phyloP scores from a whole-genome alignment of 1,140 invertebrate genomes.

The Bombus huntii region DNA sequence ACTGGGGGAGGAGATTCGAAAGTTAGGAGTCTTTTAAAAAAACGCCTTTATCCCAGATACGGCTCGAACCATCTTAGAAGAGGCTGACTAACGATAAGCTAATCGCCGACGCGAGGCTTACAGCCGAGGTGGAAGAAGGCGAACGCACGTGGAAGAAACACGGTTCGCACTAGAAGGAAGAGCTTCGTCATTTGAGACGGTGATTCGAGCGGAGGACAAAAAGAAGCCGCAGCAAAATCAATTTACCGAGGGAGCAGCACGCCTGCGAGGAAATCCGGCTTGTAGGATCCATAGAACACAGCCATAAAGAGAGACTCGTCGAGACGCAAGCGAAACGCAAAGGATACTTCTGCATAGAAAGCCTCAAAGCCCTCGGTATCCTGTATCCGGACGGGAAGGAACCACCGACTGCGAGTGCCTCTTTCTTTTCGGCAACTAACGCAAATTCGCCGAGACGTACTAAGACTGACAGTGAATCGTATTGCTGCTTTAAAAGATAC shows the following conservation, averaged over 20 bases:
- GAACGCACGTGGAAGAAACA: not conserved
- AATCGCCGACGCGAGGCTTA: slow-evolving; percentile 17
- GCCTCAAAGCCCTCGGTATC: slow-evolving; percentile 51
- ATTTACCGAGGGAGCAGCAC: slow-evolving; percentile 70
- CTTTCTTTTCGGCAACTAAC: slow-evolving; percentile 46
- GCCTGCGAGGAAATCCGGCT: slow-evolving; percentile 79
- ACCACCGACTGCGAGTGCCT: slow-evolving; percentile 24
- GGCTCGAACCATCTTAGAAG: not conserved
- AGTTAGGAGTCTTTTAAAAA: not conserved
- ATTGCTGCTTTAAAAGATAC: not conserved
- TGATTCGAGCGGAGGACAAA: slow-evolving; percentile 68
- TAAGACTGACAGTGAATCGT: not conserved
- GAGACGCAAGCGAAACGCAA: slow-evolving; percentile 37
- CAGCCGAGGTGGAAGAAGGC: not conserved
- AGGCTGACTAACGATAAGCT: slow-evolving; percentile 32
- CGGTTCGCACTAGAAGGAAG: not conserved
- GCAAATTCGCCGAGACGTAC: slow-evolving; percentile 37
- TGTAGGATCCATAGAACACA: slow-evolving; percentile 74
- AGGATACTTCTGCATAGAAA: slow-evolving; percentile 40
- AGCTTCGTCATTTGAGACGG: slow-evolving; percentile 19
- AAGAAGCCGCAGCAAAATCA: slow-evolving; percentile 79
- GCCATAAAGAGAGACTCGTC: slow-evolving; percentile 65
- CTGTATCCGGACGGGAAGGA: slow-evolving; percentile 44
- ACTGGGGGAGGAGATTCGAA: not conserved
- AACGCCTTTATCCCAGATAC: not conserved